Evolutionary conservation across 2,797 vertebrate genomes (phyloP).

Genomic region (Hoplostethus mediterraneus): DNA sequence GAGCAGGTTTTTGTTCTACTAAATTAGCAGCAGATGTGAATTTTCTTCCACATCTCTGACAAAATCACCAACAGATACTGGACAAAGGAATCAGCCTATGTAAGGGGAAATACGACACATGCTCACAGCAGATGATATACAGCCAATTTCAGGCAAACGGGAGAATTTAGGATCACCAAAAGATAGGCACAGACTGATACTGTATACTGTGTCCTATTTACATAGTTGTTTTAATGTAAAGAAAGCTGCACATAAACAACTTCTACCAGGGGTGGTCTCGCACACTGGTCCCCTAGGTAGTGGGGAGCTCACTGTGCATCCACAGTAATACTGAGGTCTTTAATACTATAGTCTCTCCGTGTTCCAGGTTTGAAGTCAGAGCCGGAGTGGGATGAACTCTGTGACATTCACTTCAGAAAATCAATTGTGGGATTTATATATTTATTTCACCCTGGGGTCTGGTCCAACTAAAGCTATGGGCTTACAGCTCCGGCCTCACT

Average conservation of each 20-base stretch:
- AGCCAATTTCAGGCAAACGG: not conserved
- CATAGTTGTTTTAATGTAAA: too few relatives aligned
- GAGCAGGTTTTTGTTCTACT: not conserved
- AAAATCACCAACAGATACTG: not conserved
- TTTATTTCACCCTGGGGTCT: not conserved
- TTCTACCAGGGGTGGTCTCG: too few relatives aligned
- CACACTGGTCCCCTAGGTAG: too few relatives aligned
- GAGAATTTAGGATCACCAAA: not conserved
- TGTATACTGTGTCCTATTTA: too few relatives aligned
- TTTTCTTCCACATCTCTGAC: not conserved
- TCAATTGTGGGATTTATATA: conserved; percentile 16
- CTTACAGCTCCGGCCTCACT: not conserved
- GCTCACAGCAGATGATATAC: not conserved
- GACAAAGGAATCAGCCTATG: conserved; percentile 26
- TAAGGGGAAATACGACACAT: not conserved
- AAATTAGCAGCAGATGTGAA: conserved; percentile 9
- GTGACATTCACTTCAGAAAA: conserved; percentile 13
- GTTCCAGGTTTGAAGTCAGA: not conserved
- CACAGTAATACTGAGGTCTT: too few relatives aligned
- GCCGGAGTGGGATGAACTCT: not conserved
- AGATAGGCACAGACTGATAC: conserved; percentile 1
- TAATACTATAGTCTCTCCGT: too few relatives aligned
- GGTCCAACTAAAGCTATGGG: not conserved
- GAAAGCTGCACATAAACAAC: too few relatives aligned
- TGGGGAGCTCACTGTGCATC: too few relatives aligned